Conservation (phyloP, 2,888 invertebrate genomes). For the Allolobophora icterica region DNA sequence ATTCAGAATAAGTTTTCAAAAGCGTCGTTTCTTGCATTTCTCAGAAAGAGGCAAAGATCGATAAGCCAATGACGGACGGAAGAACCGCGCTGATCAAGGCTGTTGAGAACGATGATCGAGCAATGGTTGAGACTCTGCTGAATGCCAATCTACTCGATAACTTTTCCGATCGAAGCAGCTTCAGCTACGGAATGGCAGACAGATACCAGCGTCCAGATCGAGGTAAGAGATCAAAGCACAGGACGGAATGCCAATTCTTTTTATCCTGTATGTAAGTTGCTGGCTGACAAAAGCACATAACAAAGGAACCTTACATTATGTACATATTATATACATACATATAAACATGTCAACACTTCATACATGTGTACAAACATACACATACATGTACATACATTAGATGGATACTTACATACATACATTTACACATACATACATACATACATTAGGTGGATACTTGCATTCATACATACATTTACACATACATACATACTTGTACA, state of each 20-base stretch:
- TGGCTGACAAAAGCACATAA: no score
- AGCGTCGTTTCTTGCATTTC: not conserved
- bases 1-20: not conserved
- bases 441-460: no score
- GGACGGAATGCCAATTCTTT: not conserved
- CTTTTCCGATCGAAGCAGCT: slow-evolving; percentile 43
- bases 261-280: no score
- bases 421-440: no score
- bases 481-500: no score
- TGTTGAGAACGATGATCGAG: slow-evolving; percentile 40
- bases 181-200: slow-evolving; percentile 43
- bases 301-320: no score
- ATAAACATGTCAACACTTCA: no score
- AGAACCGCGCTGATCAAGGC: slow-evolving; percentile 44
- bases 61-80: slow-evolving; percentile 45
- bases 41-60: slow-evolving; percentile 49
- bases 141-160: slow-evolving; percentile 45
- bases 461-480: no score
- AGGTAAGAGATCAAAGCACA: slow-evolving; percentile 36
- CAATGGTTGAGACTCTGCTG: slow-evolving; percentile 46
- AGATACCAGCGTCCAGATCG: slow-evolving; percentile 47
- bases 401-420: no score
- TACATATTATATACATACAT: no score
- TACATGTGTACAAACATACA: no score
- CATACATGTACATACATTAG: no score